Conservation (phyloP, 2,113 vertebrate genomes). For the Colossoma macropomum region DNA sequence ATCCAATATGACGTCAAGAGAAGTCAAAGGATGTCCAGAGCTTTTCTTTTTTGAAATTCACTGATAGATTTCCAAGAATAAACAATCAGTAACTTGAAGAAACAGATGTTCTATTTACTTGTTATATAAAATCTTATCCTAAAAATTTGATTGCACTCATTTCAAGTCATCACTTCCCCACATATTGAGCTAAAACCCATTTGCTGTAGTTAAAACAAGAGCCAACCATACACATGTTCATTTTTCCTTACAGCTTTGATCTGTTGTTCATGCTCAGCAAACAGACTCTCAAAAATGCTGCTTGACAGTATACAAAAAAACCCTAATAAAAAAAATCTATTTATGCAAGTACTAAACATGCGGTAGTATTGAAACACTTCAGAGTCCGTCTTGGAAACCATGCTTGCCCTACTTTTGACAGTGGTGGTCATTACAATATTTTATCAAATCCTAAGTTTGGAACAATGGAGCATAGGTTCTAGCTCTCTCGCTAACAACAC, state of each 20-base stretch:
- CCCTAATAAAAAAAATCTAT: background rate
- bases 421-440: background rate
- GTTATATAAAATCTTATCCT: background rate
- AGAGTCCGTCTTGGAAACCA: background rate
- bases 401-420: background rate
- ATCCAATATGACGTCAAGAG: background rate
- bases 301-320: background rate
- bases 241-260: too few species aligned
- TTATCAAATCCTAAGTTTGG: background rate
- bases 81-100: background rate
- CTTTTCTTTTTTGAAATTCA: too few species aligned
- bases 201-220: too few species aligned
- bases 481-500: too few species aligned
- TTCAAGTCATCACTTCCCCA: too few species aligned
- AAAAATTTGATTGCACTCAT: too few species aligned
- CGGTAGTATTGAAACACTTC: background rate
- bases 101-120: background rate
- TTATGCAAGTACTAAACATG: background rate
- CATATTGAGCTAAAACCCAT: too few species aligned
- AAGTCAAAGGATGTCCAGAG: background rate
- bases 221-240: too few species aligned
- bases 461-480: background rate
- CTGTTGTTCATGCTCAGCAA: too few species aligned
- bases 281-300: too few species aligned
- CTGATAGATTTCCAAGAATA: background rate